Conservation (phyloP, 2,797 vertebrate genomes). For the Glyptemys insculpta region DNA sequence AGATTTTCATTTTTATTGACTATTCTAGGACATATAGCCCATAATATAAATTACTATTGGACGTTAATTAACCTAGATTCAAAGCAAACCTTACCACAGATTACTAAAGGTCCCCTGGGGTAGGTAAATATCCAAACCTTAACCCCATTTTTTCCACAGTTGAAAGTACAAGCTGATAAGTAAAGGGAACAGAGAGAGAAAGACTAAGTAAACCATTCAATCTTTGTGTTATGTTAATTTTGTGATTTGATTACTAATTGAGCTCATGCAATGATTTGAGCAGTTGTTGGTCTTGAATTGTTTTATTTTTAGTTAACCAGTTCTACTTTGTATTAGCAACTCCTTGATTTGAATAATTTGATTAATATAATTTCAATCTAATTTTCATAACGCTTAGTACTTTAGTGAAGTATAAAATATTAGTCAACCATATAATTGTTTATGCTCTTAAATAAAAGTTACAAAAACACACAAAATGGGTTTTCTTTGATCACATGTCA, state of each 20-base stretch:
- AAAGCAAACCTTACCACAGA: background rate
- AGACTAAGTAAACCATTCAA: background rate
- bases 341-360: background rate
- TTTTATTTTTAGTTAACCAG: background rate
- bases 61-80: background rate
- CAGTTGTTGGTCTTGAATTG: background rate
- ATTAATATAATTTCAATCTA: background rate
- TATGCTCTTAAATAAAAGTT: background rate
- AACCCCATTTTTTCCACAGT: background rate
- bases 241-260: background rate
- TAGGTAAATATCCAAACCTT: background rate
- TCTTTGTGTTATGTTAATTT: background rate
- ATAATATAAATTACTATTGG: background rate
- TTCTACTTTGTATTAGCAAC: background rate
- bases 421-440: background rate
- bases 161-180: background rate
- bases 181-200: background rate
- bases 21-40: background rate
- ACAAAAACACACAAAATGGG: background rate
- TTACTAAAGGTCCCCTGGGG: background rate
- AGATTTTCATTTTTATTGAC: background rate
- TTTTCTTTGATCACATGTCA: background rate
- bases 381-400: background rate
- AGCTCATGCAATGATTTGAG: background rate
- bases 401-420: background rate